Base-by-base conservation (phyloP, 92 coral and sea anemone species). In the Bergia sp. region DNA sequence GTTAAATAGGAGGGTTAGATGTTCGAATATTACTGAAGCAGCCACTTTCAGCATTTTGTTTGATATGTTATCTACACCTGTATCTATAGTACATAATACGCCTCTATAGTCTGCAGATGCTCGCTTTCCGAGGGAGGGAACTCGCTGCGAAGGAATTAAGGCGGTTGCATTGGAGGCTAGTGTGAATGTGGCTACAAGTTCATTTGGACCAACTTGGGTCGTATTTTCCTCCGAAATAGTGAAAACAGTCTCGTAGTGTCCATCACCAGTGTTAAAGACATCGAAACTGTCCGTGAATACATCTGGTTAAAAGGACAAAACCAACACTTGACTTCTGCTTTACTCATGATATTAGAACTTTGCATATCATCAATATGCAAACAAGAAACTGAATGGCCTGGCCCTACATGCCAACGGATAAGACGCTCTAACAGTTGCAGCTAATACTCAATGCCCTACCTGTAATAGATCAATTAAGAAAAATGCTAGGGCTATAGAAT, bases 381-480 rank as follows among this genome's bases (percentile, higher is more conserved):
- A 74, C 78, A 74, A 74, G 78, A 74, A 74, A 43, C 78, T 43
- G 78, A 74, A 74, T 74, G 78, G 1, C 18, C 5, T 74, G 36
- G 78, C 16, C 78, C 0, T 44, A 29, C 55, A 57, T 80, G 20
- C 86, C 75, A 37, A 3, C 42, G 76, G 86, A 29, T 61, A 81
- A 81, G 86, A 37, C 74, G 67, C 21, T 21, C 12, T 37, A 81
- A 81, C 73, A 81, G 39, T 61, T 20, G 41, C 55, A 58, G 75
- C 37, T 61, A 61, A 61, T 61, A 81, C 86, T 81, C 50, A 81
- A 58, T 81, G 86, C 75, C 42, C 86, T 81, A 42, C 75, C 37
- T 47, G 53, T 47, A 47, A 47, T 47, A 47, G 53, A 47, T 47
- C 53, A 47, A 47, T 47, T 47, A 58, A 81, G 74, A 58, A 37